These are phyloP conservation scores for Drosophila recens DNA, from an alignment of 2,888 invertebrate genomes.

Conservation along the genomic window DNA sequence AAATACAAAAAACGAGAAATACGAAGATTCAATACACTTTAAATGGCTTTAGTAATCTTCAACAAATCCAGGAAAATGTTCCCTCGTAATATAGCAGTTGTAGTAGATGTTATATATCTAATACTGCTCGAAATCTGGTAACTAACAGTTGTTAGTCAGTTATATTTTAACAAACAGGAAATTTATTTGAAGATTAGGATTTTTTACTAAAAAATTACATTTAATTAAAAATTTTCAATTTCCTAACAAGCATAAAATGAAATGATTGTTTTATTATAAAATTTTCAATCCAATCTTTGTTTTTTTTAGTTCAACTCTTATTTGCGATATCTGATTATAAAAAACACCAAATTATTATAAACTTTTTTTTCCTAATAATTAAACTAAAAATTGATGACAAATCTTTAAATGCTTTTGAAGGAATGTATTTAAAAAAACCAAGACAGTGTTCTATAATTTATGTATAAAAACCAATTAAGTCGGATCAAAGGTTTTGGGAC, in stretches of 20 bases:
- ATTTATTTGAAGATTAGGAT: neutral
- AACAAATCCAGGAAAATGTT: neutral
- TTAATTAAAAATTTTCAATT: neutral
- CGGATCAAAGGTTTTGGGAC: neutral
- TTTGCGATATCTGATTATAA: neutral
- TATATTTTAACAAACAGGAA: neutral
- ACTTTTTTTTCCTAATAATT: neutral
- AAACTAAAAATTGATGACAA: neutral
- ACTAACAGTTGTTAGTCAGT: neutral
- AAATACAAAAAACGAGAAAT: neutral
- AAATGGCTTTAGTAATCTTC: neutral
- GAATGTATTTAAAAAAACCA: neutral
- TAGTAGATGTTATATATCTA: neutral
- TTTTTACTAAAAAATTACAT: neutral
- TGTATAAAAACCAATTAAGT: neutral
- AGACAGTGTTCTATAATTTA: constrained; percentile 3
- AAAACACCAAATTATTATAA: neutral
- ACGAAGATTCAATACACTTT: neutral
- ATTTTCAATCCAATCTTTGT: neutral
- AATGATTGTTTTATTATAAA: neutral
- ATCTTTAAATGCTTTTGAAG: neutral
- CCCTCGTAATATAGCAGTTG: neutral
- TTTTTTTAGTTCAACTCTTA: neutral
- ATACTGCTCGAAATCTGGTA: constrained; percentile 1
- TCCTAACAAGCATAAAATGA: neutral